Percentiles rank a stretch among this genome's conserved stretches.
phyloP scores from a whole-genome alignment of 1,140 invertebrate species.

The Charaxes varanes region DNA sequence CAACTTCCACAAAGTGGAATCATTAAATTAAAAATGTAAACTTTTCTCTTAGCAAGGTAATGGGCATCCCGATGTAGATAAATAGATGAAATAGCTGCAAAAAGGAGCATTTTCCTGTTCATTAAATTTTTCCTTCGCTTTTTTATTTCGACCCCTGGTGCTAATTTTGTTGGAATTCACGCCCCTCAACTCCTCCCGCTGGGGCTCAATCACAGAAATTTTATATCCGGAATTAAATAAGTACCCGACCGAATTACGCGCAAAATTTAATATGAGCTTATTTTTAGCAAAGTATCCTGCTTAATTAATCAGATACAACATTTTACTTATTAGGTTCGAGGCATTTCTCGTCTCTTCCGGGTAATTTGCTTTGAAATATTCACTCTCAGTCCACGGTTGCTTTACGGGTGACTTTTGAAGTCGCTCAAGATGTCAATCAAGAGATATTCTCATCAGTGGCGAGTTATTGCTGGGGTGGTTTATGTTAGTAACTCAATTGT shows the following conservation, averaged over 20 bases:
- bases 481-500: conserved; percentile 69
- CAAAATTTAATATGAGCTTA: conserved; percentile 69
- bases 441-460: conserved; percentile 59
- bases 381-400: conserved; percentile 9
- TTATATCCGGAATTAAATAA: conserved; percentile 76
- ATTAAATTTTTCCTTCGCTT: conserved; percentile 76
- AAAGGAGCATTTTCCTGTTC: conserved; percentile 76
- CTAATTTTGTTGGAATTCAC: conserved; percentile 77
- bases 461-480: conserved; percentile 64
- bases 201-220: conserved; percentile 75
- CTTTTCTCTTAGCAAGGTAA: conserved; percentile 76
- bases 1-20: conserved; percentile 74
- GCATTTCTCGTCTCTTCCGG: conserved; percentile 14
- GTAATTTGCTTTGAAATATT: conserved; percentile 10
- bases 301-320: conserved; percentile 57
- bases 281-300: conserved; percentile 50
- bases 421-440: conserved; percentile 44
- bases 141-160: conserved; percentile 75
- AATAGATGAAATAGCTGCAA: conserved; percentile 75
- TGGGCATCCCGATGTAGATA: conserved; percentile 75
- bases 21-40: conserved; percentile 77
- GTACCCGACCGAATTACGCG: conserved; percentile 66
- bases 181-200: conserved; percentile 68
- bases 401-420: conserved; percentile 25
- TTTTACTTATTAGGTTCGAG: conserved; percentile 37